phyloP scores from a whole-genome alignment of 2,113 vertebrate species.

The Cinclus mexicanus region DNA sequence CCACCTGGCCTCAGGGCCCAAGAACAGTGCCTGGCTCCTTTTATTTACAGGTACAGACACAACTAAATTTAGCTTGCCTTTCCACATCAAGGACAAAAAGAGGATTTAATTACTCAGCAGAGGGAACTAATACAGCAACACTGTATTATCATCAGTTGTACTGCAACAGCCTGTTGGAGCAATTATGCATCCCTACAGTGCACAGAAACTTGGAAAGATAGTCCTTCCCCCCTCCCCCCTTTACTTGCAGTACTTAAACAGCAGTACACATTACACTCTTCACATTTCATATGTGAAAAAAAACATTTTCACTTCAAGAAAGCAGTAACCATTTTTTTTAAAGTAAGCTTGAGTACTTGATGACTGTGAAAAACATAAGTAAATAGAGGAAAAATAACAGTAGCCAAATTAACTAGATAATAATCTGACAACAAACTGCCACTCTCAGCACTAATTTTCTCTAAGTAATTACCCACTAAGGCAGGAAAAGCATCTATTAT shows the following conservation, averaged over 20 bases:
- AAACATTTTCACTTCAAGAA: not conserved
- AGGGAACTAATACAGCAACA: not conserved
- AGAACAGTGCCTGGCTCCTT: not conserved
- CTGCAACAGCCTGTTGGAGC: not conserved
- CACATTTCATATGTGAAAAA: not conserved
- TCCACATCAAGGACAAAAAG: not conserved
- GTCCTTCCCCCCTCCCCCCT: too few species aligned
- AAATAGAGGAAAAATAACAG: not conserved
- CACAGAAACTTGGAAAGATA: not conserved
- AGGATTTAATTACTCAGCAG: not conserved
- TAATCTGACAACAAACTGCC: not conserved
- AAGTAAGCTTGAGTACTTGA: not conserved
- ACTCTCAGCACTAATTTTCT: not conserved
- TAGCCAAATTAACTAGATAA: not conserved
- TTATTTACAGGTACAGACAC: not conserved
- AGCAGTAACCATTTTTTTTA: not conserved
- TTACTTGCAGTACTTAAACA: not conserved
- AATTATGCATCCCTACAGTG: not conserved
- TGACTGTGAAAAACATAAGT: not conserved
- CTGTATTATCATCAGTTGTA: not conserved
- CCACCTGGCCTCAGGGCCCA: not conserved
- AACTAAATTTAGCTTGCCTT: not conserved
- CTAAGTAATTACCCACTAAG: not conserved
- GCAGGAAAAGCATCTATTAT: not conserved
- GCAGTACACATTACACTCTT: not conserved